A percentile compares a stretch with the other conserved stretches of the same genome.
These are phyloP conservation scores for Diuraphis noxia DNA, from an alignment of 1,140 invertebrate species.

Conservation along the genomic window DNA sequence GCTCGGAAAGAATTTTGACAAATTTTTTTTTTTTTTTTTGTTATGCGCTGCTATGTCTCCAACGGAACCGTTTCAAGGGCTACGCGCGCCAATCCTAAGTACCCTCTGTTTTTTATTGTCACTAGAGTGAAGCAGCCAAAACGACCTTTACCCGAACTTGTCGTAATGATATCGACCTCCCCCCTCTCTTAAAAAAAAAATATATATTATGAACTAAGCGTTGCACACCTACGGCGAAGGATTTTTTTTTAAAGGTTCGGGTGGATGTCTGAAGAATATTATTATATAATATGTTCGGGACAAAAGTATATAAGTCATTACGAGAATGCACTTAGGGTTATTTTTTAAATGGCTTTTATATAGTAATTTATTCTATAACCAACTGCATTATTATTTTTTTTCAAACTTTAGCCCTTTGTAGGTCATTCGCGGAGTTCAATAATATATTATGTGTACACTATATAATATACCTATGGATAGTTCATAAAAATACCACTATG, in stretches of 20 bases:
- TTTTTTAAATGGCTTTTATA: conserved; percentile 19
- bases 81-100: conserved; percentile 1
- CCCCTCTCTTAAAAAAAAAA: not conserved
- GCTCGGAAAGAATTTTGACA: not conserved
- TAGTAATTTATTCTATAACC: conserved; percentile 10
- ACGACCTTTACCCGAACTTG: conserved; percentile 38
- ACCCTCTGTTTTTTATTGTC: conserved; percentile 52
- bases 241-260: conserved; percentile 29
- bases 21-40: not conserved
- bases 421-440: not conserved
- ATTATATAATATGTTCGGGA: not conserved
- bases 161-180: conserved; percentile 24
- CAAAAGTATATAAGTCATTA: conserved; percentile 41
- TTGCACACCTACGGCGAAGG: not conserved
- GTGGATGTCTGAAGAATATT: conserved; percentile 40
- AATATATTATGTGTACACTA: not conserved
- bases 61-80: conserved; percentile 19
- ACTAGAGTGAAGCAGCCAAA: conserved; percentile 42
- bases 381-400: not conserved
- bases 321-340: conserved; percentile 12
- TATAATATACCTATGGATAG: not conserved
- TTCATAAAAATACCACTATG: not conserved
- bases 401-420: not conserved
- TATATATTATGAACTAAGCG: conserved; percentile 15
- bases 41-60: not conserved